Base-by-base conservation (phyloP, 2,113 vertebrate genomes). In the Sphyrna mokarran region DNA sequence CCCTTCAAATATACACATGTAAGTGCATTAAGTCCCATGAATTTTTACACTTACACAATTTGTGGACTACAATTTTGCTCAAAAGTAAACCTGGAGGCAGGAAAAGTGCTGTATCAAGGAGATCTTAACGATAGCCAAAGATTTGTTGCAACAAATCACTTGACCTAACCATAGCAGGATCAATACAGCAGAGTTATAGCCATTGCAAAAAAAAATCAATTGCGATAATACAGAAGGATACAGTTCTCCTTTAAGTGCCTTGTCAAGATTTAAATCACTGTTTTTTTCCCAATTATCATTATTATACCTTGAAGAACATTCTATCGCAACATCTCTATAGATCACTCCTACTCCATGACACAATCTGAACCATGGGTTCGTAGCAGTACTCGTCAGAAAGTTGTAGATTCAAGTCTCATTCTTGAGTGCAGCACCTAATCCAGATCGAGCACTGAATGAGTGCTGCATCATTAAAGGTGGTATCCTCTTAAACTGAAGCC, bases 81-180 rank as follows among this genome's bases (percentile, higher is more conserved):
- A 18, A 23, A 43, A 48, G n/a, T 26, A 54, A 1, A 26, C 8
- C 3, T 61, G 58, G 48, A 33, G 13, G 54, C 87, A 90, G 54
- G n/a, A 29, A 63, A 90, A 61, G 26, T 58, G 54, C 48, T 58
- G 87, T 23, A 13, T 90, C 54, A 14, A 33, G 54, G 61, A 33
- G 48, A 90, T 63, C 54, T 61, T 61, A 61, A 90, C 29, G 5
- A 16, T 61, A 61, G 54, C 48, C 61, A 54, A 90, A 90, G 54
- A 90, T 58, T 14, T 61, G 87, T 26, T 90, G 54, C 26, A 90
- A 90, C 58, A 90, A 90, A 90, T 90, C 87, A 90, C 87, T 63
- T 90, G 87, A 61, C 58, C 87, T 90, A 90, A 90, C 29, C 54
- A 61, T n/a, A n/a, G 11, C 13, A 61, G 29, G 58, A 90, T 90